These are phyloP conservation scores for Microplitis manilae DNA, from an alignment of 2,888 invertebrate species.

Conservation along the genomic window DNA sequence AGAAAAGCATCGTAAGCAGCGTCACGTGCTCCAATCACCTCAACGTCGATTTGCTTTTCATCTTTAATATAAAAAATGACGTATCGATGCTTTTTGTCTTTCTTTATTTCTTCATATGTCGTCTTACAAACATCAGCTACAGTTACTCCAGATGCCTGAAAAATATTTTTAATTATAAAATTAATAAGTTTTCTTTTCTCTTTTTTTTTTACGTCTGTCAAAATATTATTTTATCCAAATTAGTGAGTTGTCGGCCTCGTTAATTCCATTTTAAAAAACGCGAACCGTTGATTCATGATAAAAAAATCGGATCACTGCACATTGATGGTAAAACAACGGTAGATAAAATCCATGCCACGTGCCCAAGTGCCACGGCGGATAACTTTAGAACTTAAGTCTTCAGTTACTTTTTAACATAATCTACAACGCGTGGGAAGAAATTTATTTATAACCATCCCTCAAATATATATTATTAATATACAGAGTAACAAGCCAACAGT, in stretches of 20 bases:
- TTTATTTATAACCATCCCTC: slow-evolving; percentile 55
- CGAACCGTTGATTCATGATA: slow-evolving; percentile 9
- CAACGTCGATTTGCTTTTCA: slow-evolving; percentile 96
- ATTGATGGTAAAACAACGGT: slow-evolving; percentile 1
- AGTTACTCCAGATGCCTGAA: slow-evolving; percentile 94
- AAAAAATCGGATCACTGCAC: slow-evolving; percentile 1
- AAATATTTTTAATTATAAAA: slow-evolving; percentile 25
- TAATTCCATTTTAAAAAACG: slow-evolving; percentile 21
- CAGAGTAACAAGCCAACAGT: not conserved
- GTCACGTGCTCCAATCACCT: slow-evolving; percentile 90
- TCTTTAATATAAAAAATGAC: slow-evolving; percentile 97
- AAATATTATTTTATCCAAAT: not conserved
- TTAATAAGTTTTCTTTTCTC: not conserved
- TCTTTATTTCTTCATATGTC: slow-evolving; percentile 97
- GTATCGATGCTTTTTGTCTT: slow-evolving; percentile 97
- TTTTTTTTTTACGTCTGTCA: not conserved
- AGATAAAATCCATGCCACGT: slow-evolving; percentile 52
- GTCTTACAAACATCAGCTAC: slow-evolving; percentile 96
- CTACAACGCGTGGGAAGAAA: slow-evolving; percentile 70
- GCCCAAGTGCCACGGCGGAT: slow-evolving; percentile 56
- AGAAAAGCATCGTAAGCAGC: slow-evolving; percentile 96
- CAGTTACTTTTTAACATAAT: slow-evolving; percentile 67
- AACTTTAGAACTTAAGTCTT: slow-evolving; percentile 69
- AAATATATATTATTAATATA: not conserved
- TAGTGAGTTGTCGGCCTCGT: slow-evolving; percentile 1